Conservation (phyloP, 2,797 vertebrate species). For the Darevskia nairensis region DNA sequence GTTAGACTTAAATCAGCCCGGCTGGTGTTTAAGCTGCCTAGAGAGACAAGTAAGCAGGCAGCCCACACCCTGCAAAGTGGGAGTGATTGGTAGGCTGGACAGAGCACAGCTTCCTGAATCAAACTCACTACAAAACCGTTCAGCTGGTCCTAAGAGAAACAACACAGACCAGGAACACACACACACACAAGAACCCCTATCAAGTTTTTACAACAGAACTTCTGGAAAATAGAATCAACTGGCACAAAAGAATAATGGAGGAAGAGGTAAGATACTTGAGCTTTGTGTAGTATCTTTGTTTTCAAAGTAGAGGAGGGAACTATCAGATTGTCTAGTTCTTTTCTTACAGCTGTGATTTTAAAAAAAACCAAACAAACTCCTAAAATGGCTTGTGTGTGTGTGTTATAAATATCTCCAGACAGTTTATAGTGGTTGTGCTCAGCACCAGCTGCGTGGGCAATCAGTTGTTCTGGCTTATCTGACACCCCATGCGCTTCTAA, state of each 20-base stretch:
- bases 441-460: neutral
- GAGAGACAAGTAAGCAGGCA: conserved; percentile 65
- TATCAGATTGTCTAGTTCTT: conserved; percentile 6
- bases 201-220: conserved; percentile 34
- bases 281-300: conserved; percentile 27
- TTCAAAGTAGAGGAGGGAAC: conserved; percentile 29
- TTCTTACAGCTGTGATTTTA: neutral
- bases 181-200: neutral
- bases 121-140: conserved; percentile 42
- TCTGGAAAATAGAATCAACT: conserved; percentile 23
- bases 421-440: conserved; percentile 6
- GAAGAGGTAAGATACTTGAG: conserved; percentile 69
- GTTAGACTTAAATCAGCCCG: conserved; percentile 66
- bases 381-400: neutral
- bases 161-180: conserved; percentile 5
- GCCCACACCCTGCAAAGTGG: conserved; percentile 60
- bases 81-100: conserved; percentile 67
- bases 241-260: conserved; percentile 72
- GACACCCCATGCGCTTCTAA: neutral
- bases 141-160: conserved; percentile 59
- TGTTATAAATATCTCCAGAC: neutral
- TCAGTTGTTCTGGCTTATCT: neutral
- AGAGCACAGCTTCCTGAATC: conserved; percentile 68
- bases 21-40: conserved; percentile 57
- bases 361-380: neutral